Conservation (phyloP, 2,888 invertebrate genomes). For the Lithophane leautieri region DNA sequence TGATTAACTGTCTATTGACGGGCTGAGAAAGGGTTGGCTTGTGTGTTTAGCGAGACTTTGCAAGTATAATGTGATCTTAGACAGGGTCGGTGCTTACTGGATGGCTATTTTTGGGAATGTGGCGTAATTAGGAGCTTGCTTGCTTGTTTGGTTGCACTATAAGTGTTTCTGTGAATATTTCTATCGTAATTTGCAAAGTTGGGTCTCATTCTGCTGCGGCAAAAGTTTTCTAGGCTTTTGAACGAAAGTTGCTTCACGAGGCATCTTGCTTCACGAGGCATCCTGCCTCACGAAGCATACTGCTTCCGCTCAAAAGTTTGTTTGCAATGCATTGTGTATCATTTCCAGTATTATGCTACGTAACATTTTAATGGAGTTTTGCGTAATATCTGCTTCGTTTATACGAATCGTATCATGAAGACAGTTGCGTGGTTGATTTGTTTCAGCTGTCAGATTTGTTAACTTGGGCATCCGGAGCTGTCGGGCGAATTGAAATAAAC, state of each 20-base stretch:
- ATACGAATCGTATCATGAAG: conserved; percentile 21
- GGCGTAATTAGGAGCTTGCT: conserved; percentile 17
- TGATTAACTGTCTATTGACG: conserved; percentile 59
- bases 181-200: conserved; percentile 22
- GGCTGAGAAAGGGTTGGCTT: conserved; percentile 23
- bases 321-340: conserved; percentile 6
- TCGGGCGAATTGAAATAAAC: conserved; percentile 66
- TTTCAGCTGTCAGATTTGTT: conserved; percentile 62
- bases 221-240: conserved; percentile 8
- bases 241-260: conserved; percentile 6
- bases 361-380: conserved; percentile 26
- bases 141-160: conserved; percentile 3
- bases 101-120: conserved; percentile 35
- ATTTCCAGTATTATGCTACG: conserved; percentile 15
- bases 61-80: conserved; percentile 55
- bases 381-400: conserved; percentile 19
- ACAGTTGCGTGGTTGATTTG: conserved; percentile 43
- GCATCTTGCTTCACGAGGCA: background rate
- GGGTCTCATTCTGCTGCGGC: background rate
- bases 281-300: background rate
- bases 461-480: conserved; percentile 60
- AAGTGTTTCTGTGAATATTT: conserved; percentile 1
- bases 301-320: conserved; percentile 11
- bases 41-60: conserved; percentile 40
- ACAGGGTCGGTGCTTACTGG: conserved; percentile 35